phyloP scores from a whole-genome alignment of 2,797 vertebrate species.

The Psittacula derbiana region DNA sequence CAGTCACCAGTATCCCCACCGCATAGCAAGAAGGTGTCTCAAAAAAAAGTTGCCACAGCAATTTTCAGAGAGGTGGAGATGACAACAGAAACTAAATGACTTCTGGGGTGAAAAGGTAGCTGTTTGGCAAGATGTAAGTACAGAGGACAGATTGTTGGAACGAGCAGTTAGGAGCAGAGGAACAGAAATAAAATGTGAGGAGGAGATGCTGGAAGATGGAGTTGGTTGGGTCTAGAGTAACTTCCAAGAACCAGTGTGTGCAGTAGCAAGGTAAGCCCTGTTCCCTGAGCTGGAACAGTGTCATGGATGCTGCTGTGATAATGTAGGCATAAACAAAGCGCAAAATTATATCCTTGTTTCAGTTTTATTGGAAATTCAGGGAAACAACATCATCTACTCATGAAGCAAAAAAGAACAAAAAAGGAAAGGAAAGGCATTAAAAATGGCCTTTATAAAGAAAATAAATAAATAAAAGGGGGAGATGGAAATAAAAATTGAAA shows the following conservation, averaged over 20 bases:
- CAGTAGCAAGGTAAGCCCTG: neutral
- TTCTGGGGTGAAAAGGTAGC: neutral
- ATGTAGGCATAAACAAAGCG: neutral
- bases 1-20: neutral
- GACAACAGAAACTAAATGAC: neutral
- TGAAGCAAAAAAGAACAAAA: neutral
- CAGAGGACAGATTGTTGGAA: neutral
- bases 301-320: neutral
- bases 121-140: neutral
- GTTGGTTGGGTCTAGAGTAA: neutral
- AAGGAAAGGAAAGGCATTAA: neutral
- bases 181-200: neutral
- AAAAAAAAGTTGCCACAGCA: neutral
- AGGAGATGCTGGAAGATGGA: neutral
- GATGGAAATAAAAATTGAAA: neutral
- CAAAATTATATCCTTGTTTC: neutral
- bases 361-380: neutral
- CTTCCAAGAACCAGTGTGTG: neutral
- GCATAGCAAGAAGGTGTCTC: neutral
- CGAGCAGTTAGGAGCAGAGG: neutral
- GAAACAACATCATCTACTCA: neutral
- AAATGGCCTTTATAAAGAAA: neutral
- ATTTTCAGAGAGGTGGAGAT: neutral
- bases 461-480: neutral
- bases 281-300: neutral